Conservation (phyloP, 1,140 invertebrate genomes). For the Capitella teleta region DNA sequence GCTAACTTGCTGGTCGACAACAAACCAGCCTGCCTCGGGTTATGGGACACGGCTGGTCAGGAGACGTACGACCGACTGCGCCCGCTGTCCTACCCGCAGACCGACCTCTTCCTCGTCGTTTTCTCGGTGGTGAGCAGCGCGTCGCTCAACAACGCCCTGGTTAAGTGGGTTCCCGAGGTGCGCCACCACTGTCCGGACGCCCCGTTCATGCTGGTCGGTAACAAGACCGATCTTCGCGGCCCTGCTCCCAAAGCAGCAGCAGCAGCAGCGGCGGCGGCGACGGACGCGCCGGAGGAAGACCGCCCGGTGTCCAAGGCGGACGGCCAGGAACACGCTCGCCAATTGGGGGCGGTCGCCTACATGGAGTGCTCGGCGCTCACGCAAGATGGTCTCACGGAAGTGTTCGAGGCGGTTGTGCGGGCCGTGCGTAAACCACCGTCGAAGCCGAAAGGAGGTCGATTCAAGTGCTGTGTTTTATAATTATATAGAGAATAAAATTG, state of each 20-base stretch:
- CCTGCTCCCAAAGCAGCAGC: too few species aligned
- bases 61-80: constrained; percentile 88
- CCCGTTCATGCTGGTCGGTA: constrained; percentile 4
- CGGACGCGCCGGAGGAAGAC: too few species aligned
- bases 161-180: constrained; percentile 52
- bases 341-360: constrained; percentile 95
- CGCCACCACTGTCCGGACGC: neutral
- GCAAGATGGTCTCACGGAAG: constrained; percentile 52
- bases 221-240: neutral
- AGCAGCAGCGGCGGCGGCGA: too few species aligned
- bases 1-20: too few species aligned
- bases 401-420: neutral
- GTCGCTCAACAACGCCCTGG: constrained; percentile 90
- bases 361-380: constrained; percentile 95
- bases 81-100: too few species aligned
- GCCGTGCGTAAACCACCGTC: neutral
- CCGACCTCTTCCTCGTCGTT: constrained; percentile 50
- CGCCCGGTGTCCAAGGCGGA: constrained; percentile 86
- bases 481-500: too few species aligned
- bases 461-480: too few species aligned
- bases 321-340: constrained; percentile 89
- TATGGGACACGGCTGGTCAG: too few species aligned
- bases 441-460: too few species aligned
- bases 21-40: too few species aligned
- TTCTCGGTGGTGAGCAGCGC: constrained; percentile 30